Base-by-base conservation (phyloP, 92 coral and sea anemone genomes). In the Metridium senile region DNA sequence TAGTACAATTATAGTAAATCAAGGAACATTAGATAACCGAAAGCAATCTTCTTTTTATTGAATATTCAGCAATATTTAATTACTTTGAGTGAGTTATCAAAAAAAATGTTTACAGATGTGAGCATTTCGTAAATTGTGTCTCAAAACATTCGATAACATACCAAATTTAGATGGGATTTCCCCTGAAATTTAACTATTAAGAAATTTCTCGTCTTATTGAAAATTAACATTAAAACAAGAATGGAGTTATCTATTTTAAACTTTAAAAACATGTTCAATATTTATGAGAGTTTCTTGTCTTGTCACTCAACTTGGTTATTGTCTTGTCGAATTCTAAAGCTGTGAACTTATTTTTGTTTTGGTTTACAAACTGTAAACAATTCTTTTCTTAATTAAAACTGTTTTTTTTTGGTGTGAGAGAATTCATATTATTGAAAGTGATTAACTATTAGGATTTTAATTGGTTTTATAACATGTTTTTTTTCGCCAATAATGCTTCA, bases 361-460 rank as follows among this genome's bases (percentile, higher is more conserved):
- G 8, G 9, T 26, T 59, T 23, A 7, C 4, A 59, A 26, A 23
- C 7, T 59, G 66, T 59, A 28, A 63, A 63, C 2, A 28, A 2
- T 63, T 31, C n/a, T 8, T 28, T 31, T 31, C 69, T 63, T 63
- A 63, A 63, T 28, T 63, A 31, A 63, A 63, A 28, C 31, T 63
- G 69, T 8, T 58, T 58, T 58, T n/a, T n/a, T n/a, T 21, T 21
- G 65, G 27, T 23, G 4, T 26, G 1, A n/a, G 65, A 26, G 31
- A 58, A 31, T 63, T 63, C 22, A 13, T 28, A 63, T 59, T 28
- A 63, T 63, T 30, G 1, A 23, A 8, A 10, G 43, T 28, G 69
- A 39, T 2, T 63, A 63, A 16, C 17, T 28, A 63, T 30, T 10
- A 63, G 16, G n/a, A 4, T 63, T 63, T 63, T 28, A 63, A 63